Percentiles rank a stretch among this genome's conserved stretches.
Conservation (phyloP, 2,888 invertebrate genomes). For the Drosophila paramelanica region DNA sequence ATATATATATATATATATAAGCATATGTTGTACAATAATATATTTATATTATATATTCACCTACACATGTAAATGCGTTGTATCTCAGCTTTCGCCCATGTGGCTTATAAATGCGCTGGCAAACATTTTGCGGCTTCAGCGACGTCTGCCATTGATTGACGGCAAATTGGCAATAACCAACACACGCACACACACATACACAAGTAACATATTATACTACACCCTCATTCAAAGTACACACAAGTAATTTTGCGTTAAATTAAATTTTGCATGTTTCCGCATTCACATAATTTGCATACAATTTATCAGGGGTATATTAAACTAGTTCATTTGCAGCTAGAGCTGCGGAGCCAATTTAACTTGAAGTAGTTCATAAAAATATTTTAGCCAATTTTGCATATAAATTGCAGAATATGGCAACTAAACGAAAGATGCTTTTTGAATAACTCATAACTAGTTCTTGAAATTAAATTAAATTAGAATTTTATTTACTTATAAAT, state of each 20-base stretch:
- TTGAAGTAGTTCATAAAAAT: background rate
- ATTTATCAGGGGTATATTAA: slow-evolving; percentile 6
- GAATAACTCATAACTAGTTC: no score
- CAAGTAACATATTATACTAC: background rate
- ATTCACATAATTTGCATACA: slow-evolving; percentile 37
- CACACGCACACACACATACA: slow-evolving; percentile 11
- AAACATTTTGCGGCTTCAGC: slow-evolving; percentile 52
- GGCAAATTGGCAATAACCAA: slow-evolving; percentile 45
- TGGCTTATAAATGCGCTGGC: slow-evolving; percentile 34
- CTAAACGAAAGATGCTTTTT: no score
- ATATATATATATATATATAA: background rate
- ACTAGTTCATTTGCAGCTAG: slow-evolving; percentile 24
- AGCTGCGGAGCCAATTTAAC: background rate
- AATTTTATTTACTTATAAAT: no score
- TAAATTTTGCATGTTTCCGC: slow-evolving; percentile 28
- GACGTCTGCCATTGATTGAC: slow-evolving; percentile 57
- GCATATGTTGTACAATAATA: slow-evolving; percentile 12
- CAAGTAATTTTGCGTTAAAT: slow-evolving; percentile 54
- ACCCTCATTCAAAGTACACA: slow-evolving; percentile 38
- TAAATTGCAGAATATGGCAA: background rate
- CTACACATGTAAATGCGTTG: slow-evolving; percentile 3
- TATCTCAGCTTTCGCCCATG: slow-evolving; percentile 15
- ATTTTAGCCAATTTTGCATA: background rate
- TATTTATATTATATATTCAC: slow-evolving; percentile 13
- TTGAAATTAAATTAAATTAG: no score